phyloP scores from a whole-genome alignment of 2,113 vertebrate genomes.

The Lycaon pictus region DNA sequence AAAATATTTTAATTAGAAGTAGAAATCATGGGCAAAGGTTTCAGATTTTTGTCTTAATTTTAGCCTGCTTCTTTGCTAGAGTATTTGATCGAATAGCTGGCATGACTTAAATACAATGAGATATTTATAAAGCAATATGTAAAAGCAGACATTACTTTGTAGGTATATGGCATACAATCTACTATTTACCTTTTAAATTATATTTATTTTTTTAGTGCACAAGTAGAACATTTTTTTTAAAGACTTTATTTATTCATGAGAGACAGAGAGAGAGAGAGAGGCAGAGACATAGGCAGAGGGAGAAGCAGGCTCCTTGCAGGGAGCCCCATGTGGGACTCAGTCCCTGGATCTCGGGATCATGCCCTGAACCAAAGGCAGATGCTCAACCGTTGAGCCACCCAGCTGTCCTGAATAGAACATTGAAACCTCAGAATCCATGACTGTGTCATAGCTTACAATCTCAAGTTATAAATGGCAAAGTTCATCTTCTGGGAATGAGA shows the following conservation, averaged over 20 bases:
- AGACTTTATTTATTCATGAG: too few relatives aligned
- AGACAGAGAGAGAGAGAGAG: too few relatives aligned
- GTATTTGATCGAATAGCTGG: background rate
- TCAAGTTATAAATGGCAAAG: background rate
- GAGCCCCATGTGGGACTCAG: too few relatives aligned
- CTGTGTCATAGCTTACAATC: background rate
- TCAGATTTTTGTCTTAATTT: background rate
- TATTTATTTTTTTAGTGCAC: background rate
- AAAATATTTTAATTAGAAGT: slow-evolving; percentile 27
- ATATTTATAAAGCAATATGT: background rate
- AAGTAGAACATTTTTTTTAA: background rate
- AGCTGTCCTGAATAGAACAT: background rate
- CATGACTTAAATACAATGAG: background rate
- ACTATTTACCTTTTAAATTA: background rate
- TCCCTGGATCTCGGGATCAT: too few relatives aligned
- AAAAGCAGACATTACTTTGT: background rate
- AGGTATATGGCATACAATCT: background rate
- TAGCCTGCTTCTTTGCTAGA: background rate
- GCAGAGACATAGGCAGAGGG: too few relatives aligned
- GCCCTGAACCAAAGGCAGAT: too few relatives aligned
- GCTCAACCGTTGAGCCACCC: too few relatives aligned
- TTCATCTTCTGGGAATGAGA: background rate
- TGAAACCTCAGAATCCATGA: background rate
- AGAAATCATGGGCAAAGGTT: background rate
- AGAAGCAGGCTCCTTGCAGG: too few relatives aligned